Base-by-base conservation (phyloP, 2,888 invertebrate genomes). In the Drymonia ruficornis region DNA sequence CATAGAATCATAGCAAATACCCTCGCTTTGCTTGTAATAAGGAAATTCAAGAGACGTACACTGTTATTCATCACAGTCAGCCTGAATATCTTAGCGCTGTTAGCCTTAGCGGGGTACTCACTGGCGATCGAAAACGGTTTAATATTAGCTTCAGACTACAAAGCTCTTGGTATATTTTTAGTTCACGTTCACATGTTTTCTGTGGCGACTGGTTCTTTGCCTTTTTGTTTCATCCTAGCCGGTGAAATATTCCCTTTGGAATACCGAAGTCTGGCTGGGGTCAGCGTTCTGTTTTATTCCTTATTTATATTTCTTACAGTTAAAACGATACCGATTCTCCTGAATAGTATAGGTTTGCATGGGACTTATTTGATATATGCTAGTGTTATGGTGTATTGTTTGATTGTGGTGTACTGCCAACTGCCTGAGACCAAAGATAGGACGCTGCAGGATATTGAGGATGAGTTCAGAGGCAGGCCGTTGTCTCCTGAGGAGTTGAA, bases 211-310 rank as follows among this genome's bases (percentile, higher is more conserved):
- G 95, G 96, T 0, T 84, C 94, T 1, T 84, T 94, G 8, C 95
- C 95, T 0, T 70, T 96, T 34, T 95, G 96, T 0, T 96, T 95
- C 84, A 94, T 95, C 8, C 93, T 96, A 80, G 94, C 95, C 51
- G 95, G 95, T 0, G 96, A 96, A 78, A 83, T 96, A 5, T 96
- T 95, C 65, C 93, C 95, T 2, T 83, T 94, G 28, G 90, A 91
- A 52, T 93, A 93, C 43, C 89, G 95, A 50, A 94, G 94, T 23
- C 74, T 95, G 0, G 95, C 95, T 0, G 84, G 87, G 0, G 74
- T 88, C 16, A 86, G 86, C 34, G 81, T 86, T 0, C 59, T 89
- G 4, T 83, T 84, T 56, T 72, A 83, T 8, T 86, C 88, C 0
- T 59, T 71, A 0, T 83, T 87, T 61, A 56, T 87, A 1, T 88